A percentile compares a stretch with the other conserved stretches of the same genome.
Evolutionary conservation across 2,888 invertebrate species (phyloP).

Genomic region (Phytoseiulus persimilis): DNA sequence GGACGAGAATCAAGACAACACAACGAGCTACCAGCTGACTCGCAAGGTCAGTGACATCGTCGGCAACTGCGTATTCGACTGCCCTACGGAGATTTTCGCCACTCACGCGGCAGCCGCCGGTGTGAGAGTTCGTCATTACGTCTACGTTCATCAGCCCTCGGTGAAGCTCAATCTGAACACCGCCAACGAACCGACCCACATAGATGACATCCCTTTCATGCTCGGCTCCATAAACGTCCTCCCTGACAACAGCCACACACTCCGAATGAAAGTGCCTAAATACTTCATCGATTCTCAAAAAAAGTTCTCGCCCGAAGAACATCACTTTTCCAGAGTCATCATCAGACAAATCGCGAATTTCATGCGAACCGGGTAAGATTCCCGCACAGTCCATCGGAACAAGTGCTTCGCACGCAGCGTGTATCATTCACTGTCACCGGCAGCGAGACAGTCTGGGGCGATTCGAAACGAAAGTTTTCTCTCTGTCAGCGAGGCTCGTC

Average conservation of each 20-base stretch:
- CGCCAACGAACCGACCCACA: slow-evolving; percentile 27
- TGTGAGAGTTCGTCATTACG: slow-evolving; percentile 14
- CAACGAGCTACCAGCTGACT: background rate
- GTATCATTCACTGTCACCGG: background rate
- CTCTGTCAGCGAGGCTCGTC: background rate
- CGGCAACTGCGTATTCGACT: background rate
- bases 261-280: slow-evolving; percentile 8
- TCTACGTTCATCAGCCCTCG: slow-evolving; percentile 30
- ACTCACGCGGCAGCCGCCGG: background rate
- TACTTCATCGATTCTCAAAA: slow-evolving; percentile 1
- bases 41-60: slow-evolving; percentile 16
- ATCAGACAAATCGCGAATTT: slow-evolving; percentile 28
- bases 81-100: slow-evolving; percentile 12
- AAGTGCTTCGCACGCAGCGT: no score
- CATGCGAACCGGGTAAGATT: slow-evolving; percentile 26
- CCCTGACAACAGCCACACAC: background rate
- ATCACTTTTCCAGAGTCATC: slow-evolving; percentile 32
- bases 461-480: background rate
- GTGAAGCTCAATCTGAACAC: background rate
- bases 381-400: background rate
- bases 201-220: slow-evolving; percentile 25
- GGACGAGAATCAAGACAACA: background rate
- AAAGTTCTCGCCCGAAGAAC: slow-evolving; percentile 26
- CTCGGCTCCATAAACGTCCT: slow-evolving; percentile 1
- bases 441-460: background rate